These are phyloP conservation scores for Salvelinus fontinalis DNA, from an alignment of 2,113 vertebrate species.

Conservation along the genomic window DNA sequence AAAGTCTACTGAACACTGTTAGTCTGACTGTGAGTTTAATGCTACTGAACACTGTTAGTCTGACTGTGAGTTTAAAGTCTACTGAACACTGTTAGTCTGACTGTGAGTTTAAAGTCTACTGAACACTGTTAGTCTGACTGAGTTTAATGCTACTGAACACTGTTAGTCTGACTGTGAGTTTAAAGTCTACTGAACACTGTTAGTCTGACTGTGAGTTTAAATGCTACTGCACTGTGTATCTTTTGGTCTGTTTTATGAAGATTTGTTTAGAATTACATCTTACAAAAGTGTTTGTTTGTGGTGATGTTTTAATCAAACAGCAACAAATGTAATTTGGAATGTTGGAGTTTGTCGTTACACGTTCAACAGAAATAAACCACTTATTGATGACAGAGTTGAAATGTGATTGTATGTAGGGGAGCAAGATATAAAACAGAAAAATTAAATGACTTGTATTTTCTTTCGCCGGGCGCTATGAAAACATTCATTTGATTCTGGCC, in stretches of 20 bases:
- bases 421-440: constrained; percentile 87
- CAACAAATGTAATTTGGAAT: constrained; percentile 68
- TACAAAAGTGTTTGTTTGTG: constrained; percentile 50
- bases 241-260: constrained; percentile 50
- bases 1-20: too few species aligned
- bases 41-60: too few species aligned
- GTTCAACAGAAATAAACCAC: constrained; percentile 87
- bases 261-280: constrained; percentile 49
- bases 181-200: too few species aligned
- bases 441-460: constrained; percentile 99
- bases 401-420: constrained; percentile 82
- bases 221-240: constrained; percentile 9
- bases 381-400: constrained; percentile 90
- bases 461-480: constrained; percentile 91
- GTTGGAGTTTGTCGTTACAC: constrained; percentile 84
- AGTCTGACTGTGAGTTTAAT: too few species aligned
- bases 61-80: too few species aligned
- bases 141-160: too few species aligned
- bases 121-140: rapidly evolving
- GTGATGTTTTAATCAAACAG: constrained; percentile 63
- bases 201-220: too few species aligned
- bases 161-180: too few species aligned
- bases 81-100: too few species aligned
- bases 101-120: too few species aligned
- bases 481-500: constrained; percentile 94